Evolutionary conservation across 2,888 invertebrate genomes (phyloP), one percentile per base, ranked within the genome.

Genomic region (Heliconius cydno): DNA sequence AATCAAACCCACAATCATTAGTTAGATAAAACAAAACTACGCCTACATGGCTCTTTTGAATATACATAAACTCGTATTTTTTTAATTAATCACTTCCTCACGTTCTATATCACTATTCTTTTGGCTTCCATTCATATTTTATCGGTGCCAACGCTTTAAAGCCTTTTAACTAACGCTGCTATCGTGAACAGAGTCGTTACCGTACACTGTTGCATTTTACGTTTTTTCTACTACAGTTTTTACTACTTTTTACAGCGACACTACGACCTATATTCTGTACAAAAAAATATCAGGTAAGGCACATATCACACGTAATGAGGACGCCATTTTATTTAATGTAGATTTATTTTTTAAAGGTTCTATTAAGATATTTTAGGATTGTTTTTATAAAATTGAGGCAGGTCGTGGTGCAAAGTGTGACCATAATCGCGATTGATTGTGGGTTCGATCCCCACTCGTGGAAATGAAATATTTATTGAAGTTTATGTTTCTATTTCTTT

Each of bases 191-290:
- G 76, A 41, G 46, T 76, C 70, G 75, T 80, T 79, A 77, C 79
- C 25, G 75, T 71, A 68, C 63, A n/a, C 65, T 73, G 74, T 72
- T 80, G 63, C 80, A 70, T 77, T 76, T 79, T 79, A 75, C 66
- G n/a, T 70, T 75, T 75, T 52, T 75, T 66, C 41, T 75, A 66
- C 75, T 46, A 75, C 68, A 70, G 57, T 76, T 80, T 80, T 81
- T 38, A 78, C 78, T 77, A 73, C 82, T 73, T 78, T 83, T 82
- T 83, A 82, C 76, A 67, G 46, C 67, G 67, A 76, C 79, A 75
- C 72, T 46, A 30, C 77, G 82, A 83, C 80, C 79, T 78, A 80
- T 70, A 79, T 83, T 76, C 74, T 5, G 41, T 70, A 46, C 22
- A 72, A 75, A 81, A n/a, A 77, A 73, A 76, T 76, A 78, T 71